Percentiles rank a stretch among this genome's conserved stretches.
phyloP scores from a whole-genome alignment of 2,113 vertebrate species.

The Callospermophilus lateralis region DNA sequence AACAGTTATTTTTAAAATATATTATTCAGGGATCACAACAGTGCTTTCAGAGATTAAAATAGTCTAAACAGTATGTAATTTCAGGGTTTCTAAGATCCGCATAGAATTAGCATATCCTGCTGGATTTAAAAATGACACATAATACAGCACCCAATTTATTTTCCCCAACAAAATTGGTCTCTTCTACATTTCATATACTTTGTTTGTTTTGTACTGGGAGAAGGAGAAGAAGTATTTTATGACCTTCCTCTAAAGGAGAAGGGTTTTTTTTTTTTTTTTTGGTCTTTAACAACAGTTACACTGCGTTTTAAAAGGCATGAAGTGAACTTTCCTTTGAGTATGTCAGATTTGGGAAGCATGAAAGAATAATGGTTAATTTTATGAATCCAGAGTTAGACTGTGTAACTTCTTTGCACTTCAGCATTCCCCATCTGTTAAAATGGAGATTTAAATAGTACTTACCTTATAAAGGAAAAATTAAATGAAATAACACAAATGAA shows the following conservation, averaged over 20 bases:
- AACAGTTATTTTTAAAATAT: conserved; percentile 67
- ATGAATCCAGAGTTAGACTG: background rate
- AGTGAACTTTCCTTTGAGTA: background rate
- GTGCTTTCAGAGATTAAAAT: conserved; percentile 71
- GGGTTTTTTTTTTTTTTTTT: background rate
- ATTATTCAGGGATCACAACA: conserved; percentile 43
- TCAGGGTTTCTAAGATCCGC: conserved; percentile 55
- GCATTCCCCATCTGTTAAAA: background rate
- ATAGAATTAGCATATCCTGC: conserved; percentile 69
- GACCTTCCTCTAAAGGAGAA: conserved; percentile 25
- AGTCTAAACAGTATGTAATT: conserved; percentile 72
- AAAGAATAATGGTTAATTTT: background rate
- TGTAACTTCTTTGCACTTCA: background rate
- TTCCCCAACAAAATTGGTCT: background rate
- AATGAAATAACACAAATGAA: background rate
- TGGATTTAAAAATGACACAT: conserved; percentile 69
- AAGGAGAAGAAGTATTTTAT: conserved; percentile 45
- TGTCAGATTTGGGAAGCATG: background rate
- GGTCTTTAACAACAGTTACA: background rate
- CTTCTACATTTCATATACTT: conserved; percentile 21
- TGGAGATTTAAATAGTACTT: conserved; percentile 19
- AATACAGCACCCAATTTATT: conserved; percentile 25
- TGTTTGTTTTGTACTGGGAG: conserved; percentile 40
- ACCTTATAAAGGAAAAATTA: background rate
- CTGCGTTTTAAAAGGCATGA: background rate